Conservation (phyloP, 2,888 invertebrate species). For the Zhuqinia jingwanae region DNA sequence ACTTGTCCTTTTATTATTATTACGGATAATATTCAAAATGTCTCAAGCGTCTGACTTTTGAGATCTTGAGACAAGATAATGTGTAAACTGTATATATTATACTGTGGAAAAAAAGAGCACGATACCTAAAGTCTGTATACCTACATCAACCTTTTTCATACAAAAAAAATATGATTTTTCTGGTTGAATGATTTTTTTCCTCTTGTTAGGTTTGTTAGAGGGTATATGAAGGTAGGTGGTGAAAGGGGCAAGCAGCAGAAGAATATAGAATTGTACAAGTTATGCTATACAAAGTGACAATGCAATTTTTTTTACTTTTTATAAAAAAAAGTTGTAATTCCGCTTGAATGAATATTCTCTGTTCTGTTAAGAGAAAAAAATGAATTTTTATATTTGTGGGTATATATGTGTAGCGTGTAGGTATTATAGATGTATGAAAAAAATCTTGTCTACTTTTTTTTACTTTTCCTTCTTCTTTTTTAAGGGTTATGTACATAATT, state of each 20-base stretch:
- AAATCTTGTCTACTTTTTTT: background rate
- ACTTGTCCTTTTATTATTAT: conserved; percentile 25
- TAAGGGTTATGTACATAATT: background rate
- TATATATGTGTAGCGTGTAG: too few relatives aligned
- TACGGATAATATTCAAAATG: conserved; percentile 51
- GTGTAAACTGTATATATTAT: too few relatives aligned
- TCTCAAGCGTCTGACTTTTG: background rate
- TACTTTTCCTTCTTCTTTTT: background rate
- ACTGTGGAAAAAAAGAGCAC: too few relatives aligned
- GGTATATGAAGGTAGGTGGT: background rate
- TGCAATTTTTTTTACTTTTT: background rate
- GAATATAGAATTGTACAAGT: too few relatives aligned
- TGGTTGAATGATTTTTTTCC: conserved; percentile 17
- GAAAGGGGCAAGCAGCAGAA: too few relatives aligned
- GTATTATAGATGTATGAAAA: too few relatives aligned
- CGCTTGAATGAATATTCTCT: background rate
- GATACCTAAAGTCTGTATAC: too few relatives aligned
- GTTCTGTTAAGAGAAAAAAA: background rate
- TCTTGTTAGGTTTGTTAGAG: background rate
- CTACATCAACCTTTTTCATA: background rate
- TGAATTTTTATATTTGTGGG: background rate
- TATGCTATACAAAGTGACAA: conserved; percentile 9
- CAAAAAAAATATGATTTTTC: background rate
- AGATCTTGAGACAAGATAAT: background rate
- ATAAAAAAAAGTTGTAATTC: background rate